phyloP scores from a whole-genome alignment of 2,797 vertebrate species.

The Miichthys miiuy region DNA sequence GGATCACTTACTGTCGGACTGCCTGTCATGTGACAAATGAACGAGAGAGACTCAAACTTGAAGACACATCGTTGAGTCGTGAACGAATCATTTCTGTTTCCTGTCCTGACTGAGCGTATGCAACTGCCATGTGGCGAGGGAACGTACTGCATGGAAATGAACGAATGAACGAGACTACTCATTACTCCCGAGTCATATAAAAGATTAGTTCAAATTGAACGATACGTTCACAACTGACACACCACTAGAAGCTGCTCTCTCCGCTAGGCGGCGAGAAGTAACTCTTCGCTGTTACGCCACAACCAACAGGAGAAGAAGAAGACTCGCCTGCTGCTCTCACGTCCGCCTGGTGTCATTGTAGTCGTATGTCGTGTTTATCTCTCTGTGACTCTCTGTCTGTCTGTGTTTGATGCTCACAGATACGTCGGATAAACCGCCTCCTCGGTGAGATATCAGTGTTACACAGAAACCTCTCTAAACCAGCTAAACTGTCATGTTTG shows the following conservation, averaged over 20 bases:
- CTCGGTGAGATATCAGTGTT: slow-evolving; percentile 51
- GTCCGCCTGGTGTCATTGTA: not conserved
- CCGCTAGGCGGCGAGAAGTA: slow-evolving; percentile 23
- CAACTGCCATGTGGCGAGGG: no score
- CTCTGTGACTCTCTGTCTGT: not conserved
- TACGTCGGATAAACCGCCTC: not conserved
- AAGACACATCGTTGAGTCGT: no score
- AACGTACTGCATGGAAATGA: no score
- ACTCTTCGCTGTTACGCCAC: rapidly evolving
- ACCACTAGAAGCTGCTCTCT: not conserved
- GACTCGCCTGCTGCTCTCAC: not conserved
- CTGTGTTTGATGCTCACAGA: not conserved
- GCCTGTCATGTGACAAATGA: no score
- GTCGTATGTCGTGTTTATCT: not conserved
- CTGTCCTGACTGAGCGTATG: no score
- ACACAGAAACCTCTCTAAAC: not conserved
- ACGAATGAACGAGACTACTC: no score
- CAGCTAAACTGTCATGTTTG: not conserved
- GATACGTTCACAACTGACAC: no score
- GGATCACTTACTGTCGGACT: no score
- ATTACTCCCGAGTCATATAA: no score
- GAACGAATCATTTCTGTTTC: no score
- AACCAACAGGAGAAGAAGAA: slow-evolving; percentile 9
- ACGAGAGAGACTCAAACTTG: no score
- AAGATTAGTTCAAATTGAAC: no score